A percentile compares a stretch with the other conserved stretches of the same genome.
Evolutionary conservation across 2,113 vertebrate genomes (phyloP).

Genomic region (Pithys albifrons): DNA sequence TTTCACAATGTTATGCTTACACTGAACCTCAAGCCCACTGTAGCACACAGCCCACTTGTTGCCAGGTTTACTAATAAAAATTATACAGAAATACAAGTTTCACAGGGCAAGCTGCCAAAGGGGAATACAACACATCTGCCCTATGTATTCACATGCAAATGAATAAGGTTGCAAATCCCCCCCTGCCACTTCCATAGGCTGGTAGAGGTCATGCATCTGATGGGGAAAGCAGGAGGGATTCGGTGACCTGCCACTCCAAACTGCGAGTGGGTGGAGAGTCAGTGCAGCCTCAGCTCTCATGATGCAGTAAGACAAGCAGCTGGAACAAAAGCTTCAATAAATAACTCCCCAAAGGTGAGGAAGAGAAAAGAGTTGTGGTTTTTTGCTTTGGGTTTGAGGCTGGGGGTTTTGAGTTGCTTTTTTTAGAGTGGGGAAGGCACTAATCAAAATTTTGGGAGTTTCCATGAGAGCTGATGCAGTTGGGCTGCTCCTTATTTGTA

Average conservation of each 20-base stretch:
- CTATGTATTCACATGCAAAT: fast-evolving
- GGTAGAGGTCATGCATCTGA: background rate
- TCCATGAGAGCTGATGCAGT: fast-evolving
- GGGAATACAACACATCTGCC: background rate
- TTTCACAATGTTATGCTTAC: background rate
- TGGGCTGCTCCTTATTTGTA: background rate
- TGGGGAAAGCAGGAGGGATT: background rate
- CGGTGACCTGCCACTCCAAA: background rate
- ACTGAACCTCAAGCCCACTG: background rate
- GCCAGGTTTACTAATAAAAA: background rate
- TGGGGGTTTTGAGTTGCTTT: fast-evolving
- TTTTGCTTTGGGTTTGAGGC: background rate
- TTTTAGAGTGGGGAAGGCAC: background rate
- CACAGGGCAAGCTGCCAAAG: background rate
- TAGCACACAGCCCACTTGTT: background rate
- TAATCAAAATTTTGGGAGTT: background rate
- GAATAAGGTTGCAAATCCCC: background rate
- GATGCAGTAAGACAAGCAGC: fast-evolving
- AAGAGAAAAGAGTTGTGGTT: background rate
- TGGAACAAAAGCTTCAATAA: background rate
- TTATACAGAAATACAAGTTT: background rate
- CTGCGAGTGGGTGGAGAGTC: background rate
- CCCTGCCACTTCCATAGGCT: background rate
- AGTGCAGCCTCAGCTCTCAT: background rate
- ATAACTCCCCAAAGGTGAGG: background rate